phyloP scores from a whole-genome alignment of 1,140 invertebrate genomes.

The Plectrocnemia conspersa region DNA sequence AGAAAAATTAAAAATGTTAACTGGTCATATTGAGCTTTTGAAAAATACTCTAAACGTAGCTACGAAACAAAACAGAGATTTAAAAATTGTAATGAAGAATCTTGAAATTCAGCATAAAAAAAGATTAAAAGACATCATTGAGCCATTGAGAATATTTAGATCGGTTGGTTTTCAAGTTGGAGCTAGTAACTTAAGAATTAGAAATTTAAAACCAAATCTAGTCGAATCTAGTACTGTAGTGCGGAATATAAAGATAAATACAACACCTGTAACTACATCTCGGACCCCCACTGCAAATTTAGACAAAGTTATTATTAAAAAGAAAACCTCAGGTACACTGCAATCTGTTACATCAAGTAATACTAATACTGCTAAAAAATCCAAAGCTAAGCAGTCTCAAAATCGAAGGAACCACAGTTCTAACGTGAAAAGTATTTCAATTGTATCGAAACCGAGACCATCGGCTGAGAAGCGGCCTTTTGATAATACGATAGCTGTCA shows the following conservation, averaged over 20 bases:
- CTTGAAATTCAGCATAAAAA: constrained; percentile 57
- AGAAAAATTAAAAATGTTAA: constrained; percentile 57
- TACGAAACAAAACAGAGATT: constrained; percentile 66
- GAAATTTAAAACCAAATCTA: constrained; percentile 22
- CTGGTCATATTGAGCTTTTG: constrained; percentile 58
- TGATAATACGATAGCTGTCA: constrained; percentile 45
- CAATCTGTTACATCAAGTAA: not conserved
- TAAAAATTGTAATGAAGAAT: constrained; percentile 66
- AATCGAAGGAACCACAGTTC: not conserved
- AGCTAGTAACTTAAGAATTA: constrained; percentile 10
- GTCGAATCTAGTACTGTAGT: too few relatives aligned
- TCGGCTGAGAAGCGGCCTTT: constrained; percentile 42
- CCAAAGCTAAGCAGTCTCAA: not conserved
- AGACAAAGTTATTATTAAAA: not conserved
- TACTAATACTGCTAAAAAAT: not conserved
- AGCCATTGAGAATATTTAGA: constrained; percentile 72
- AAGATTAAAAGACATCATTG: constrained; percentile 48
- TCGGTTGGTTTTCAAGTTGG: constrained; percentile 77
- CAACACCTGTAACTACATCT: constrained; percentile 3
- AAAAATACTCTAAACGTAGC: constrained; percentile 60
- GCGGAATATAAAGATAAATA: not conserved
- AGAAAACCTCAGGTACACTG: not conserved
- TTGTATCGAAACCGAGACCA: constrained; percentile 16
- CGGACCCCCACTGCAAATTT: not conserved
- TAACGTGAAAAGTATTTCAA: constrained; percentile 17